Conservation (phyloP, 2,797 vertebrate genomes). For the Hypotaenidia philippensis region DNA sequence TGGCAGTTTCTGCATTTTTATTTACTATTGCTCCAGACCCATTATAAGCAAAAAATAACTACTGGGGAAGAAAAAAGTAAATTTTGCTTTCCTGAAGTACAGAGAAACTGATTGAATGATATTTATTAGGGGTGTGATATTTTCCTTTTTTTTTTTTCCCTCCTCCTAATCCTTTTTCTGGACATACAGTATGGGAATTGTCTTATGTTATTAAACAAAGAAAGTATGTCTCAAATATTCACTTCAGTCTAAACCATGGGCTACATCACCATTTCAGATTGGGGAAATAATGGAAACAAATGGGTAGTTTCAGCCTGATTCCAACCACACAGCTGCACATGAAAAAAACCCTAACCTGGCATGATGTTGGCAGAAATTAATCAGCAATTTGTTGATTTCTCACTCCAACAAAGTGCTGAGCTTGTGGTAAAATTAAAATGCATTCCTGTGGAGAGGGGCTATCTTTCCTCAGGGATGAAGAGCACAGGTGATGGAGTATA, state of each 20-base stretch:
- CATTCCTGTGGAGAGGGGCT: neutral
- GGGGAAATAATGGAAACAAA: neutral
- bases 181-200: neutral
- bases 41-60: neutral
- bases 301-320: neutral
- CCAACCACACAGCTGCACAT: neutral
- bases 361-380: neutral
- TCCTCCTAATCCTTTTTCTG: neutral
- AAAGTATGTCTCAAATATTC: neutral
- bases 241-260: neutral
- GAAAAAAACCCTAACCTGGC: neutral
- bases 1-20: neutral
- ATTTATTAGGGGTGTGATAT: neutral
- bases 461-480: neutral
- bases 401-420: neutral
- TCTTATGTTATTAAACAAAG: neutral
- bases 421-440: neutral
- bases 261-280: neutral
- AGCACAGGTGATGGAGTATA: fast-evolving
- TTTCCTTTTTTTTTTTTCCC: neutral
- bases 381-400: neutral
- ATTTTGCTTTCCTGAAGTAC: neutral
- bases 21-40: neutral
- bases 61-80: neutral
- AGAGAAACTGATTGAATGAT: neutral